Evolutionary conservation across 35 echinoderm and acorn worm genomes (phyloP).

Genomic region (Ptychodera flava): DNA sequence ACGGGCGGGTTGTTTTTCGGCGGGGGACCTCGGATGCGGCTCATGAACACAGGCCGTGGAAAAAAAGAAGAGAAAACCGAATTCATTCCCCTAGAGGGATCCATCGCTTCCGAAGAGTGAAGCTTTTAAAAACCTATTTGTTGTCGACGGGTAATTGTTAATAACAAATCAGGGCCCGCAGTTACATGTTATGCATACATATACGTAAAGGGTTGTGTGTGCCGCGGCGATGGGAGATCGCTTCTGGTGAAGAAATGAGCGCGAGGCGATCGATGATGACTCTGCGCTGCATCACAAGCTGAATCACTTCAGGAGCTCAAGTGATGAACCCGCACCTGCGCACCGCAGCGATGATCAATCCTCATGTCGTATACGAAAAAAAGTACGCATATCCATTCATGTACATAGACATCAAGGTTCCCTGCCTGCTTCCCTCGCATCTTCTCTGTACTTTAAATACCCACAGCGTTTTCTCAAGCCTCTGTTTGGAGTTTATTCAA

Average conservation of each 20-base stretch:
- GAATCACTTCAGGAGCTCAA: neutral
- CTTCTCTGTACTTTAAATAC: no score
- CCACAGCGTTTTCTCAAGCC: no score
- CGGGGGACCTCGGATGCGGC: neutral
- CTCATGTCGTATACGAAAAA: no score
- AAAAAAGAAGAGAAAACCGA: neutral
- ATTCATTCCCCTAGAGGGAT: neutral
- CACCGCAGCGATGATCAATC: no score
- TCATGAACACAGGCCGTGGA: neutral
- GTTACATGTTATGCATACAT: conserved; percentile 1
- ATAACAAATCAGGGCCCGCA: neutral
- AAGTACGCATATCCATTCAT: no score
- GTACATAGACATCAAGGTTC: no score
- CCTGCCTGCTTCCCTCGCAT: no score
- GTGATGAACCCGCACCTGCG: neutral
- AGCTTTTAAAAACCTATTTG: neutral
- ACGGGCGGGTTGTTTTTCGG: no score
- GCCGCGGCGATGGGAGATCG: neutral
- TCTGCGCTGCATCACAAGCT: no score
- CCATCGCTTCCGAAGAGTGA: neutral
- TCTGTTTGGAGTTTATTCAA: no score
- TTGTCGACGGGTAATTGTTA: neutral
- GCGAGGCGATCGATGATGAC: neutral
- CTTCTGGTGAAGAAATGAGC: no score
- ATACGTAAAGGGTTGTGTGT: neutral